phyloP scores from a whole-genome alignment of 2,113 vertebrate species.

The Rhinopomastus cyanomelas region DNA sequence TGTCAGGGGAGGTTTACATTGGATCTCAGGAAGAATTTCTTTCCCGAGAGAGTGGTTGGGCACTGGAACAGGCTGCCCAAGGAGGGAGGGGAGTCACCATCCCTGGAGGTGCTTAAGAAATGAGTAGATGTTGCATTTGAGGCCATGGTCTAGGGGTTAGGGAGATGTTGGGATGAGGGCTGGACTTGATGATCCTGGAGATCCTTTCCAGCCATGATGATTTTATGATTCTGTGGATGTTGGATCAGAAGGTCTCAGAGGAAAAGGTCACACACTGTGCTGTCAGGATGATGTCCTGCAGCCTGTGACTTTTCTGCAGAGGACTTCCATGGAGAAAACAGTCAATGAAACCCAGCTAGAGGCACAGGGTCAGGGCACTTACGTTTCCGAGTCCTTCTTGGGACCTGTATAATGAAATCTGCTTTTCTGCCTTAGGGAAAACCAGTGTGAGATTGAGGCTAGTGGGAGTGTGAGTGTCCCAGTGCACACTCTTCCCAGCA shows the following conservation, averaged over 20 bases:
- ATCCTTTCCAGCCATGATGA: too few relatives aligned
- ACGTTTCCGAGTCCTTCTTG: background rate
- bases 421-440: slow-evolving; percentile 76
- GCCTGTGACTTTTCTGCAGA: background rate
- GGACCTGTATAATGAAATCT: background rate
- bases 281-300: background rate
- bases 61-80: too few relatives aligned
- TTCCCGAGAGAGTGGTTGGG: too few relatives aligned
- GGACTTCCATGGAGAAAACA: background rate
- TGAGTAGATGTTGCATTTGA: too few relatives aligned
- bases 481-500: slow-evolving; percentile 75
- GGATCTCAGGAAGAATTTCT: too few relatives aligned
- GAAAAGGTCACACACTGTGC: background rate
- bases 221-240: background rate
- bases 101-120: too few relatives aligned
- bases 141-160: too few relatives aligned
- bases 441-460: slow-evolving; percentile 77
- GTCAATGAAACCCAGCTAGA: background rate
- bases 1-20: too few relatives aligned
- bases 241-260: background rate
- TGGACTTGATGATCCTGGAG: too few relatives aligned
- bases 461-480: slow-evolving; percentile 53
- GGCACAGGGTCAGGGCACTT: rapidly evolving
- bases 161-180: too few relatives aligned
- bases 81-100: too few relatives aligned